Evolutionary conservation across 2,888 invertebrate species (phyloP), one percentile per base, ranked within the genome.

Genomic region (Exocentrus adspersus): DNA sequence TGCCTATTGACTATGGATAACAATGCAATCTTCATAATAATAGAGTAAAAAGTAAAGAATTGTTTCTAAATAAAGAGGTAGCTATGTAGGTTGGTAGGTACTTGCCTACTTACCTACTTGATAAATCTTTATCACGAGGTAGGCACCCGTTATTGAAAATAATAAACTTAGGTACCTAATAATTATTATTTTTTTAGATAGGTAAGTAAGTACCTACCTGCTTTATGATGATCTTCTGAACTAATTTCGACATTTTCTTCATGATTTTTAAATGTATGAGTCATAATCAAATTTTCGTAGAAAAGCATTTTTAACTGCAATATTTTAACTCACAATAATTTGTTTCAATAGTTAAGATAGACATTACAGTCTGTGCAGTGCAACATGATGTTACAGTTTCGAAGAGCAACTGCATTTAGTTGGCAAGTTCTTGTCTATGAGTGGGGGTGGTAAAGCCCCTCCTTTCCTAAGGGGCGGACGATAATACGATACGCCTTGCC

Each of bases 391-490:
- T 48, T 48, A 48, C 46, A 24, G 46, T 24, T 48, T 24, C 24
- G 46, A 48, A 14, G 24, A 48, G 46, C 46, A 48, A 48, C 46
- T 48, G 46, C 46, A 48, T 48, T 48, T 24, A 48, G 21, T 48
- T 48, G 46, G 46, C 46, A 24, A 48, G 24, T 24, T 48, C 46
- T 48, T 48, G 24, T 24, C 46, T 14, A 46, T 43, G 37, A 48
- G 58, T 46, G 50, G 58, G 45, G 48, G 37, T 58, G 54, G 41
- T 32, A 12, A 30, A 46, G 43, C 58, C 58, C 45, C 58, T 58
- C 58, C 58, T 41, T 24, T 20, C 58, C 10, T 7, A 37, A 48
- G 48, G 41, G 58, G 58, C 58, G 58, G 58, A 51, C 50, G 58
- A 37, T 60, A 68, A 24, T 14, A 24, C 20, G 46, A 21, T 48